These are phyloP conservation scores for Picathartes gymnocephalus DNA, from an alignment of 2,113 vertebrate genomes.

Conservation along the genomic window DNA sequence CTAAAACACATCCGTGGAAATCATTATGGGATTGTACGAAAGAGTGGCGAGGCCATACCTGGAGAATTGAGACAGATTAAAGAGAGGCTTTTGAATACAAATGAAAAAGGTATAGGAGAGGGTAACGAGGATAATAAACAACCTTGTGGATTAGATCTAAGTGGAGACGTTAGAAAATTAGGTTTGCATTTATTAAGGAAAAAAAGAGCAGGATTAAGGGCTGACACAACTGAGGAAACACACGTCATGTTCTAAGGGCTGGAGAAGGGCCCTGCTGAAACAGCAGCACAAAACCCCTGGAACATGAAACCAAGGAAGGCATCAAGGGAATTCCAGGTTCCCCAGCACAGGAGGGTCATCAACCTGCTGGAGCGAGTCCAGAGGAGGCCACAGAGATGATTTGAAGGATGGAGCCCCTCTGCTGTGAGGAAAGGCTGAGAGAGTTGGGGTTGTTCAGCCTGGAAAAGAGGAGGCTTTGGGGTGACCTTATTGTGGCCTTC, in stretches of 20 bases:
- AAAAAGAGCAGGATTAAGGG: background rate
- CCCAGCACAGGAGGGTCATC: background rate
- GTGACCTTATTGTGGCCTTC: accelerated
- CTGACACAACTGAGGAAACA: background rate
- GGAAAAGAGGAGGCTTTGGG: background rate
- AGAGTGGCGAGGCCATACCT: slow-evolving; percentile 6
- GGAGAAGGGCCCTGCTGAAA: background rate
- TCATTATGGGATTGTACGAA: slow-evolving; percentile 24
- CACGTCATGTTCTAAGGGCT: background rate
- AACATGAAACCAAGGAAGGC: background rate
- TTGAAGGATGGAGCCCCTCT: background rate
- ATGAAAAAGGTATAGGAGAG: slow-evolving; percentile 2
- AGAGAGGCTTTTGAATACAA: slow-evolving; percentile 25
- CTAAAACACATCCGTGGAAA: slow-evolving; percentile 4
- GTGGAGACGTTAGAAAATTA: slow-evolving; percentile 44
- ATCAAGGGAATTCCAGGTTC: background rate
- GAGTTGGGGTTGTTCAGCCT: background rate
- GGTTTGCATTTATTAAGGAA: slow-evolving; percentile 30
- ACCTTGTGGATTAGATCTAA: slow-evolving; percentile 50
- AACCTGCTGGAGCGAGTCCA: accelerated
- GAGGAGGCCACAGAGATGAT: background rate
- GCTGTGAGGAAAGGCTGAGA: background rate
- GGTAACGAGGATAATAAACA: slow-evolving; percentile 46
- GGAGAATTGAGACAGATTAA: slow-evolving; percentile 38
- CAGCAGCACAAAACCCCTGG: accelerated